Evolutionary conservation across 2,113 vertebrate genomes (phyloP), one percentile per base, ranked within the genome.

Genomic region (Geothlypis trichas): DNA sequence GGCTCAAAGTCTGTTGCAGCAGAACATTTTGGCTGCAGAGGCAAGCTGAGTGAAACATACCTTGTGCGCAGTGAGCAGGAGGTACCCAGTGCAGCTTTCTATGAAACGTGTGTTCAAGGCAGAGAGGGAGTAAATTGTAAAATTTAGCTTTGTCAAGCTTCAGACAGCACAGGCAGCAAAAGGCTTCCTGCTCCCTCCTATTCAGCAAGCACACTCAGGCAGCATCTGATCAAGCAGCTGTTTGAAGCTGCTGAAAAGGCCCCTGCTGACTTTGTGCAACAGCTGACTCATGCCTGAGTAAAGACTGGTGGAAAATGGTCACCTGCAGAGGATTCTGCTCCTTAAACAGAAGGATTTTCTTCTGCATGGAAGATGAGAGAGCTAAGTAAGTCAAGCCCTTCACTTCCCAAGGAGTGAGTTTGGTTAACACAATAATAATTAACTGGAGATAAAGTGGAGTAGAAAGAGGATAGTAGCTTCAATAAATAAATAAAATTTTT

Each of bases 241-340:
- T 61, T 73, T 84, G 72, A 69, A 72, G 58, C 11, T 80, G 51
- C 62, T 95, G 82, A 86, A 92, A 95, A 76, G 67, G 41, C 41
- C 80, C 68, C 84, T 81, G n/a, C 59, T 89, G 90, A 57, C 54
- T 80, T 57, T 9, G 14, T 33, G 42, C 42, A 80, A 89, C 49
- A 73, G 44, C 73, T 83, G 72, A 86, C 33, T 91, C 59, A 46
- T 67, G 57, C 30, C 61, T 59, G 33, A 85, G 27, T 58, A 75
- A 80, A n/a, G 23, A 67, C 39, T 67, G 35, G 7, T 42, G 26
- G 41, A n/a, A 87, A 74, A 42, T 6, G 18, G 3, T 42, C 35
- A 63, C n/a, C 39, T 83, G 35, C 42, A 80, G 35, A 37, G 18
- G 6, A 71, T 63, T 33, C n/a, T 93, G 23, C 7, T 22, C 13